These are phyloP conservation scores for Strix occidentalis DNA, from an alignment of 2,797 vertebrate species.

Conservation along the genomic window DNA sequence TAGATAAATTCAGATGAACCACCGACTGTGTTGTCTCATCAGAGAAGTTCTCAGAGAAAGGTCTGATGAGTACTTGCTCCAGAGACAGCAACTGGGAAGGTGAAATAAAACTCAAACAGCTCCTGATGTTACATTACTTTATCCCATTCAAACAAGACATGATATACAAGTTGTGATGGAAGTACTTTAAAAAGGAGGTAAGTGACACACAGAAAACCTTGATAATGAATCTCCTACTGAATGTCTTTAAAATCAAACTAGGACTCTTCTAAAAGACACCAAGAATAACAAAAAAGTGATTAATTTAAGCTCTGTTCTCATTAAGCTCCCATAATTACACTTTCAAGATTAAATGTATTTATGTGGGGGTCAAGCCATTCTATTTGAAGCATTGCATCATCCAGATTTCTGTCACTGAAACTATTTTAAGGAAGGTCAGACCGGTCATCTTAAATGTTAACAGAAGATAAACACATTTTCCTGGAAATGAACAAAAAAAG, in stretches of 20 bases:
- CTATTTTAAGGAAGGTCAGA: neutral
- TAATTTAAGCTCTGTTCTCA: constrained; percentile 62
- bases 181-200: neutral
- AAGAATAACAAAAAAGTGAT: constrained; percentile 33
- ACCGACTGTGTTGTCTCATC: neutral
- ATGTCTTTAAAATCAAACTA: constrained; percentile 45
- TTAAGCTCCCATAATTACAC: constrained; percentile 61
- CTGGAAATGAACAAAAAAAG: neutral
- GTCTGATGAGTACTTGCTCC: neutral
- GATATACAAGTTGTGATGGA: neutral
- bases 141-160: neutral
- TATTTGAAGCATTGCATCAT: constrained; percentile 13
- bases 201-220: neutral
- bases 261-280: constrained; percentile 20
- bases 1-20: neutral
- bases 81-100: neutral
- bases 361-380: neutral
- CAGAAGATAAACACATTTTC: neutral
- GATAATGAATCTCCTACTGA: neutral
- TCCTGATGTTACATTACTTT: neutral
- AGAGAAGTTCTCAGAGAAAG: neutral
- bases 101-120: neutral
- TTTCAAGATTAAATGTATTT: constrained; percentile 55
- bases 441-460: neutral
- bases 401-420: constrained; percentile 4